Evolutionary conservation across 2,797 vertebrate species (phyloP).

Genomic region (Leuciscus waleckii): DNA sequence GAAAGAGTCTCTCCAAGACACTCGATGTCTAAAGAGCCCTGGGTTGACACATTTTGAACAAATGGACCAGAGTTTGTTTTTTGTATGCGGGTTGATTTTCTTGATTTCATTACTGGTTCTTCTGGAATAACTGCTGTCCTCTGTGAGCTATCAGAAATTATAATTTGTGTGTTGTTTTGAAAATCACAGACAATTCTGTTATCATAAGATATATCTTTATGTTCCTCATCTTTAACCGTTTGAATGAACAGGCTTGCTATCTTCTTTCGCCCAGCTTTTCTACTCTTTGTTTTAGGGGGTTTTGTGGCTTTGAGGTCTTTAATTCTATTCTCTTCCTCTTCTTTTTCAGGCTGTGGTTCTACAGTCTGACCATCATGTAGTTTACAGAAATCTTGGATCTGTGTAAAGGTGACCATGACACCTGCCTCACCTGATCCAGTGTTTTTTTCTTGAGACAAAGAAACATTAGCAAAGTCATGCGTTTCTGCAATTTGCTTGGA

Average conservation of each 20-base stretch:
- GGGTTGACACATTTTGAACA: neutral
- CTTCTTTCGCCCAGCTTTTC: conserved; percentile 45
- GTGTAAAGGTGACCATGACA: conserved; percentile 18
- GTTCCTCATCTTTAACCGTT: conserved; percentile 23
- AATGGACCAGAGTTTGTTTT: neutral
- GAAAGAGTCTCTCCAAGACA: conserved; percentile 10
- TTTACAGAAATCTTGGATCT: neutral
- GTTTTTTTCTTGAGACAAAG: conserved; percentile 17
- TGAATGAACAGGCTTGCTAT: neutral
- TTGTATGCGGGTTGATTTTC: conserved; percentile 35
- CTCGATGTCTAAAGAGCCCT: neutral
- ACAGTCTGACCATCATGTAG: neutral
- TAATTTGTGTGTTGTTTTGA: neutral
- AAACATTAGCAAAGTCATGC: neutral
- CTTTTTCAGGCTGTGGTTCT: conserved; percentile 22
- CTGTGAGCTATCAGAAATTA: neutral
- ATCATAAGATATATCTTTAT: neutral
- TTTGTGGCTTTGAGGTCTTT: conserved; percentile 12
- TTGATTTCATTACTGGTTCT: neutral
- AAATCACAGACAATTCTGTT: conserved; percentile 3
- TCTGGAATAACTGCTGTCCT: neutral
- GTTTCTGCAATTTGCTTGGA: neutral
- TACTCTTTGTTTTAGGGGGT: conserved; percentile 2
- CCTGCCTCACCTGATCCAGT: conserved; percentile 15
- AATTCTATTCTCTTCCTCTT: neutral